Evolutionary conservation across 2,888 invertebrate genomes (phyloP).

Genomic region (Xestia ashworthii): DNA sequence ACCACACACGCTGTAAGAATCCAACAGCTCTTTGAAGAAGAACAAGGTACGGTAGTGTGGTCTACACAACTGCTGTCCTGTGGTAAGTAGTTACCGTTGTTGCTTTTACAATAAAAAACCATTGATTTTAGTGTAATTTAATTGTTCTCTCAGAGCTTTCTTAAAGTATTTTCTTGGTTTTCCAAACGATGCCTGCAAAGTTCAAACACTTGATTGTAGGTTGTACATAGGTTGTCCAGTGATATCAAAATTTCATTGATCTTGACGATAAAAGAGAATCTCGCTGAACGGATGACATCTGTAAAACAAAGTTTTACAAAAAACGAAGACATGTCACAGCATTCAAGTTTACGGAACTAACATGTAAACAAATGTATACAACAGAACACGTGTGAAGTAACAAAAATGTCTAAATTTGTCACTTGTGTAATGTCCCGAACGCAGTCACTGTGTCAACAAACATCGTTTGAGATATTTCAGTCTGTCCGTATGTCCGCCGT

Average conservation of each 20-base stretch:
- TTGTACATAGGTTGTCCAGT: not conserved
- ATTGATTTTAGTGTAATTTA: conserved; percentile 24
- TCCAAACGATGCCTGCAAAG: not conserved
- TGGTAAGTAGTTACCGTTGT: conserved; percentile 30
- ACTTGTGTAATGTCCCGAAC: conserved; percentile 79
- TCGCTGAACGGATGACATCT: conserved; percentile 21
- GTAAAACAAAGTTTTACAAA: conserved; percentile 28
- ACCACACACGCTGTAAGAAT: conserved; percentile 45
- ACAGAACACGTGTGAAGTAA: conserved; percentile 72
- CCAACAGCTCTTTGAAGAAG: conserved; percentile 32
- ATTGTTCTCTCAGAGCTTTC: not conserved
- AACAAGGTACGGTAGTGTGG: conserved; percentile 34
- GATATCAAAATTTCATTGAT: conserved; percentile 14
- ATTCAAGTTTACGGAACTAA: conserved; percentile 58
- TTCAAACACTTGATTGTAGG: not conserved
- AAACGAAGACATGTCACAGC: conserved; percentile 52
- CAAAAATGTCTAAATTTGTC: conserved; percentile 75
- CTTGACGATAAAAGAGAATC: conserved; percentile 21
- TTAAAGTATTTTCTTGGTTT: not conserved
- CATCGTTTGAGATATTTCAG: conserved; percentile 85
- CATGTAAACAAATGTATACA: conserved; percentile 66
- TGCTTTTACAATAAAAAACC: not conserved
- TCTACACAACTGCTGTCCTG: conserved; percentile 15
- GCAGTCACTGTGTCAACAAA: conserved; percentile 83
- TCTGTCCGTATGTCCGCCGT: conserved; percentile 70